A percentile compares a stretch with the other conserved stretches of the same genome.
Conservation (phyloP, 1,140 invertebrate genomes). For the Atta colombica region DNA sequence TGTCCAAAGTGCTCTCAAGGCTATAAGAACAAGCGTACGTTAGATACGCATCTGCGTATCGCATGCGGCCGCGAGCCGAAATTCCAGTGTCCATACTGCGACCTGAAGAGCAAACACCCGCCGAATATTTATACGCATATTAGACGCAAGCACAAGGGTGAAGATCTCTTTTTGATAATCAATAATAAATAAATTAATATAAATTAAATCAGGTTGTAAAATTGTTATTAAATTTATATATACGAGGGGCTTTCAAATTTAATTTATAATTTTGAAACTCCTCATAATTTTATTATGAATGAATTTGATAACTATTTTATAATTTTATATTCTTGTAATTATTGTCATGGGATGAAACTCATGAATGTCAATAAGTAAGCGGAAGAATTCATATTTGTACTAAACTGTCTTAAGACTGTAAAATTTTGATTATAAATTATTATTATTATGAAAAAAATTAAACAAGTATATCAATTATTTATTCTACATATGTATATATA, state of each 20-base stretch:
- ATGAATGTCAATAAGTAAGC: not conserved
- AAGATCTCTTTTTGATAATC: slow-evolving; percentile 67
- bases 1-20: slow-evolving; percentile 85
- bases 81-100: slow-evolving; percentile 83
- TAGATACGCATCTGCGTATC: slow-evolving; percentile 85
- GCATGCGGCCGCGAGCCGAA: slow-evolving; percentile 83
- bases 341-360: not conserved
- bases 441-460: slow-evolving; percentile 6
- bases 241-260: too few species aligned
- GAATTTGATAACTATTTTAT: slow-evolving; percentile 5
- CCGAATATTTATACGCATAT: slow-evolving; percentile 73
- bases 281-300: not conserved
- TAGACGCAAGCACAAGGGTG: slow-evolving; percentile 65
- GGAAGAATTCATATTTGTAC: not conserved
- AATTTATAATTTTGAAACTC: too few species aligned
- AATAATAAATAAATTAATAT: not conserved
- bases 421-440: slow-evolving; percentile 1
- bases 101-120: slow-evolving; percentile 49
- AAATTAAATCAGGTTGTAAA: not conserved
- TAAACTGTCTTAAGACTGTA: not conserved
- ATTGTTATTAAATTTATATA: not conserved
- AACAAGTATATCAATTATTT: not conserved
- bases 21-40: slow-evolving; percentile 86
- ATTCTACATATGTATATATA: not conserved
- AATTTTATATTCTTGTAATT: slow-evolving; percentile 5